A percentile compares a stretch with the other conserved stretches of the same genome.
phyloP scores from a whole-genome alignment of 2,888 invertebrate genomes.

The Latheticus oryzae region DNA sequence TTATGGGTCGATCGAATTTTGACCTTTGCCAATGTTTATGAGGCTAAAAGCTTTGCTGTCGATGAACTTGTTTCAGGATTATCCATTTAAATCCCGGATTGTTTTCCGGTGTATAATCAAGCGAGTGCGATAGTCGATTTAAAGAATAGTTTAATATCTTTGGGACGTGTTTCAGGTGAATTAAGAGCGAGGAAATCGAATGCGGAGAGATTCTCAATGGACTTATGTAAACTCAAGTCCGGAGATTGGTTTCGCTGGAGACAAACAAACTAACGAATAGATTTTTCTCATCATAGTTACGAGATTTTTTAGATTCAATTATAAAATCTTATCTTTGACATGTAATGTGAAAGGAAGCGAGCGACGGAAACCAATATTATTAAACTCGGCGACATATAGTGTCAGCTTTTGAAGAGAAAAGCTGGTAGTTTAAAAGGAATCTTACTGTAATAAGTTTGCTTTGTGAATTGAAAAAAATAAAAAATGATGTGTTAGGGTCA shows the following conservation, averaged over 20 bases:
- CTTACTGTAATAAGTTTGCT: constrained; percentile 13
- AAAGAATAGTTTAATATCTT: too few relatives aligned
- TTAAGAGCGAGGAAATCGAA: too few relatives aligned
- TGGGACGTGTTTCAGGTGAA: too few relatives aligned
- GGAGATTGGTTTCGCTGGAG: too few relatives aligned
- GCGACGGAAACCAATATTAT: constrained; percentile 6
- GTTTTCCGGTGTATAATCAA: constrained; percentile 20
- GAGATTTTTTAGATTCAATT: constrained; percentile 5
- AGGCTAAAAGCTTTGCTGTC: too few relatives aligned
- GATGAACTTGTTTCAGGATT: constrained; percentile 21
- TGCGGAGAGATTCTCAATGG: too few relatives aligned
- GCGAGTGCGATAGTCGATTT: constrained; percentile 3
- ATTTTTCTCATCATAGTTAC: too few relatives aligned
- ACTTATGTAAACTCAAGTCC: too few relatives aligned
- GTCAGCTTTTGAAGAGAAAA: too few relatives aligned
- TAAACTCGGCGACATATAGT: neutral
- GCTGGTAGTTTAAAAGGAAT: too few relatives aligned
- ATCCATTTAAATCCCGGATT: constrained; percentile 22
- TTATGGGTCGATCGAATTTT: constrained; percentile 4
- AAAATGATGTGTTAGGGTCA: constrained; percentile 4
- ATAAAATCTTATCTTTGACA: neutral
- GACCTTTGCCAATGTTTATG: constrained; percentile 9
- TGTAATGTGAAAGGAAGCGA: constrained; percentile 3
- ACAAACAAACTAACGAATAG: too few relatives aligned
- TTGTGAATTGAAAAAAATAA: constrained; percentile 4